Evolutionary conservation across 2,797 vertebrate species (phyloP).

Genomic region (Sebastes cheni): DNA sequence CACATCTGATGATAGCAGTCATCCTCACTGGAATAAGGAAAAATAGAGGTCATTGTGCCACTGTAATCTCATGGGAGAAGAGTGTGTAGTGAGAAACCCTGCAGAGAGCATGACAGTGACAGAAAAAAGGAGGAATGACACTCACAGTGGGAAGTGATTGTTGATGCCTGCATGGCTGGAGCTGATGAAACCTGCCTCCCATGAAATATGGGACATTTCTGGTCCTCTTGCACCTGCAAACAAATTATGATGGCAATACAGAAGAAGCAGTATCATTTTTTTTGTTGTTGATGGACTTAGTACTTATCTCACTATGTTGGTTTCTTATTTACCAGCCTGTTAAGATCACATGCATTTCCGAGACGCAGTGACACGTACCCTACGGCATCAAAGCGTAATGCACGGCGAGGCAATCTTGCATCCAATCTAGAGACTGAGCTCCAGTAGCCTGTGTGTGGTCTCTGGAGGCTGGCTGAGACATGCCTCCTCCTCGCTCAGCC

Average conservation of each 20-base stretch:
- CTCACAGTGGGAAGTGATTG: slow-evolving; percentile 29
- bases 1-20: slow-evolving; percentile 56
- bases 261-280: not conserved
- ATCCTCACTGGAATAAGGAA: slow-evolving; percentile 60
- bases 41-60: slow-evolving; percentile 72
- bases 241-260: not conserved
- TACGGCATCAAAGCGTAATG: slow-evolving; percentile 37
- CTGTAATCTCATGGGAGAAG: slow-evolving; percentile 22
- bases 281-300: not conserved
- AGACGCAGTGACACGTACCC: slow-evolving; percentile 45
- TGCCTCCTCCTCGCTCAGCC: slow-evolving; percentile 44
- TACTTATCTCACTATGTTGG: not conserved
- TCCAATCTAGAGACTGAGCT: slow-evolving; percentile 52
- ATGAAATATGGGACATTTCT: slow-evolving; percentile 1
- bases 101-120: slow-evolving; percentile 41
- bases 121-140: slow-evolving; percentile 21
- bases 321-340: not conserved
- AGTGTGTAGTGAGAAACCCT: slow-evolving; percentile 24
- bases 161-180: slow-evolving; percentile 46
- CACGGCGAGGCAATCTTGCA: slow-evolving; percentile 37
- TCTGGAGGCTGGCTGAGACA: slow-evolving; percentile 25
- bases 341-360: slow-evolving; percentile 14
- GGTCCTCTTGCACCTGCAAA: slow-evolving; percentile 1
- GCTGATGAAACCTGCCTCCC: slow-evolving; percentile 34
- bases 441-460: slow-evolving; percentile 29